Base-by-base conservation (phyloP, 2,113 vertebrate species). In the Meriones unguiculatus region DNA sequence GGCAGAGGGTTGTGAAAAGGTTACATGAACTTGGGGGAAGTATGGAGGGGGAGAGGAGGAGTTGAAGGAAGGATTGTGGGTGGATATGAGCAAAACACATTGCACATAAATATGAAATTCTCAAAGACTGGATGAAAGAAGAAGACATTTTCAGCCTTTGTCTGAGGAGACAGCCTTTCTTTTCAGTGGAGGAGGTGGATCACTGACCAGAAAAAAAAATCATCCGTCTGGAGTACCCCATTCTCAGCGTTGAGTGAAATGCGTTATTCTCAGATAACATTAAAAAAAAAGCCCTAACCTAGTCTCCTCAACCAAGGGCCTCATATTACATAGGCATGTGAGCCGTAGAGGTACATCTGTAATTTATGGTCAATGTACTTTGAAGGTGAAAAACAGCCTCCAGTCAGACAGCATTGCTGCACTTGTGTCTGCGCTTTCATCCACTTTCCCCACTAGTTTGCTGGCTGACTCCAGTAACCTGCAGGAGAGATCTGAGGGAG, bases 321-420 rank as follows among this genome's bases (percentile, higher is more conserved):
- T 95, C 89, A 84, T 38, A 9, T 77, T 80, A 57, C 76, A 84
- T 65, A 94, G 88, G 89, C 93, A 86, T 90, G 72, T 92, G 96
- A 94, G 85, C 89, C 78, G 64, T 78, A 41, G 86, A 95, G 89
- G 89, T 67, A 7, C 41, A 90, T 93, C 57, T 95, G 81, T 95
- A 96, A 97, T 97, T 97, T 70, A 91, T 78, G 89, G 94, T 85
- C 97, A 96, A 89, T 96, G 94, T 95, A 84, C 97, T 98, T 97
- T 98, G 96, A 98, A 97, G 97, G 97, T 96, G 95, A 96, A 97
- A 97, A 97, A 97, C 50, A 95, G 95, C 97, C 96, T 87, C 62
- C 85, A 89, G 97, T 87, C 95, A 97, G 86, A 89, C 72, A 82
- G 73, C 88, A 46, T 90, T 18, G 25, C 93, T 38, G 57, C 10